phyloP scores from a whole-genome alignment of 2,797 vertebrate species.

The Discoglossus pictus region DNA sequence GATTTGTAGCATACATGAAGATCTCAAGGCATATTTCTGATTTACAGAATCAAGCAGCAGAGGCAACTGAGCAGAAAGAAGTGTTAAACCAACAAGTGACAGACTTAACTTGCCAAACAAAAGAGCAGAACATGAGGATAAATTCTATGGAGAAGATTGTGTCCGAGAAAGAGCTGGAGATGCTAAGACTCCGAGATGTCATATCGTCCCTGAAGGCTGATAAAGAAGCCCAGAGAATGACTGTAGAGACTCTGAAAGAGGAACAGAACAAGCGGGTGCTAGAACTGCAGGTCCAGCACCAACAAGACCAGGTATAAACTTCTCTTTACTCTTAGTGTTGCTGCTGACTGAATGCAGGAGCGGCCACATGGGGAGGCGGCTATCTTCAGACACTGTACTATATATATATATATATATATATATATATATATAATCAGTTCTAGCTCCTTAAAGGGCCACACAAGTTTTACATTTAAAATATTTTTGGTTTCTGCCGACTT shows the following conservation, averaged over 20 bases:
- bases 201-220: conserved; percentile 54
- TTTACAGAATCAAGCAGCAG: conserved; percentile 27
- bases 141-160: conserved; percentile 65
- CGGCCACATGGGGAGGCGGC: too few relatives aligned
- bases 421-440: too few relatives aligned
- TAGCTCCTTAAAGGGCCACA: too few relatives aligned
- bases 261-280: conserved; percentile 59
- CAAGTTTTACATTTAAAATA: too few relatives aligned
- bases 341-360: too few relatives aligned
- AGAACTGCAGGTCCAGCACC: conserved; percentile 52
- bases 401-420: too few relatives aligned
- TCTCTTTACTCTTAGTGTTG: not conserved
- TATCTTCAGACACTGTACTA: too few relatives aligned
- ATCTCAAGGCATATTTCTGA: not conserved
- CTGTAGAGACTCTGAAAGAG: conserved; percentile 27
- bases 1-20: too few relatives aligned
- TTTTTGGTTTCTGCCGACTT: too few relatives aligned
- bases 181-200: conserved; percentile 59
- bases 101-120: conserved; percentile 23
- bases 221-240: conserved; percentile 55
- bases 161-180: conserved; percentile 70
- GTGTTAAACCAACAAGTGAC: conserved; percentile 53
- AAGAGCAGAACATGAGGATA: conserved; percentile 18
- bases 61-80: conserved; percentile 35
- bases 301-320: conserved; percentile 51